Evolutionary conservation across 2,888 invertebrate species (phyloP).

Genomic region (Zygaena filipendulae): DNA sequence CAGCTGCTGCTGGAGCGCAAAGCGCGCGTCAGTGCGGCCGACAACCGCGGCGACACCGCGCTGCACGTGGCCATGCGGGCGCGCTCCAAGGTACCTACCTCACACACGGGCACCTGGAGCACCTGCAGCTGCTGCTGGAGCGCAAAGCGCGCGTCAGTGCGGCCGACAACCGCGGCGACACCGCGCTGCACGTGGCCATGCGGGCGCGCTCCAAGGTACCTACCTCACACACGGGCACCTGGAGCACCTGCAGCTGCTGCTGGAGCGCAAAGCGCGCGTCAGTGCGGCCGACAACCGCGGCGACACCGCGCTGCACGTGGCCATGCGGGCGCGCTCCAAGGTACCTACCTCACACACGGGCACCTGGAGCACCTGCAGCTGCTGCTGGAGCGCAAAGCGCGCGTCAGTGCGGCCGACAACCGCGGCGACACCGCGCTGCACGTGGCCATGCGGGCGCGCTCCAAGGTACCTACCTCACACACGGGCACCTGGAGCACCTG

Average conservation of each 20-base stretch:
- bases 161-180: slow-evolving; percentile 92
- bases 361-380: no score
- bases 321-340: slow-evolving; percentile 93
- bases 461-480: slow-evolving; percentile 62
- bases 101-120: no score
- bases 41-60: slow-evolving; percentile 93
- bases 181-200: slow-evolving; percentile 95
- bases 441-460: slow-evolving; percentile 94
- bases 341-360: slow-evolving; percentile 20
- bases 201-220: slow-evolving; percentile 85
- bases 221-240: no score
- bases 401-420: slow-evolving; percentile 90
- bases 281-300: slow-evolving; percentile 91
- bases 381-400: slow-evolving; percentile 90
- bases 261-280: slow-evolving; percentile 94
- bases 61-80: slow-evolving; percentile 97
- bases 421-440: slow-evolving; percentile 96
- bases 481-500: no score
- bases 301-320: slow-evolving; percentile 95
- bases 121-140: slow-evolving; percentile 90
- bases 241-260: slow-evolving; percentile 86
- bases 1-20: slow-evolving; percentile 91
- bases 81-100: slow-evolving; percentile 75
- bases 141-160: slow-evolving; percentile 94
- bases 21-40: slow-evolving; percentile 92